phyloP scores from a whole-genome alignment of 1,140 invertebrate genomes.

The Pseudomyrmex pallidus region DNA sequence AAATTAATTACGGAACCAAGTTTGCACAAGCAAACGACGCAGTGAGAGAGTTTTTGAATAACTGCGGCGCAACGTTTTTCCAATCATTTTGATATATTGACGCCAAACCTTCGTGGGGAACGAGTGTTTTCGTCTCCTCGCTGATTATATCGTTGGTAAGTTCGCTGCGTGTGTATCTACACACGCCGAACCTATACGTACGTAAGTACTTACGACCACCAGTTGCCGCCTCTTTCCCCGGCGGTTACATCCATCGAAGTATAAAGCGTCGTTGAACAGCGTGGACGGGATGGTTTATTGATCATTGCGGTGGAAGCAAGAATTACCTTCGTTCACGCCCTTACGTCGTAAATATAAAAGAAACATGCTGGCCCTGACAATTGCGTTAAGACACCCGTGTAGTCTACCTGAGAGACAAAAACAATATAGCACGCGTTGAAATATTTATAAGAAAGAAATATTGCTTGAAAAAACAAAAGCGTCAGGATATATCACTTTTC shows the following conservation, averaged over 20 bases:
- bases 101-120: slow-evolving; percentile 29
- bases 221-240: slow-evolving; percentile 67
- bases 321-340: slow-evolving; percentile 55
- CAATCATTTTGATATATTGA: slow-evolving; percentile 48
- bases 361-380: slow-evolving; percentile 39
- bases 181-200: slow-evolving; percentile 42
- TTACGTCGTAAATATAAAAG: slow-evolving; percentile 56
- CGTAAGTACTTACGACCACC: slow-evolving; percentile 68
- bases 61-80: slow-evolving; percentile 35
- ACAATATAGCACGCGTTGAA: neutral
- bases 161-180: slow-evolving; percentile 18
- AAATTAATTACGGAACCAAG: slow-evolving; percentile 49
- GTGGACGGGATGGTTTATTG: slow-evolving; percentile 57
- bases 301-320: slow-evolving; percentile 60
- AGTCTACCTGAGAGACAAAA: slow-evolving; percentile 1
- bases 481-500: neutral
- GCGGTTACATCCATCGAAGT: slow-evolving; percentile 55
- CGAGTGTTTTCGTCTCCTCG: slow-evolving; percentile 51
- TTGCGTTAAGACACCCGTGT: slow-evolving; percentile 14
- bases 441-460: neutral
- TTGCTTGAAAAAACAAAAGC: neutral
- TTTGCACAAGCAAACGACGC: slow-evolving; percentile 37
- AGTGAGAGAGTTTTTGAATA: slow-evolving; percentile 46
- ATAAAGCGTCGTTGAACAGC: slow-evolving; percentile 53
- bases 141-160: slow-evolving; percentile 41